Percentiles rank a stretch among this genome's conserved stretches.
phyloP scores from a whole-genome alignment of 2,113 vertebrate species.

The Hypocryptadius cinnamomeus region DNA sequence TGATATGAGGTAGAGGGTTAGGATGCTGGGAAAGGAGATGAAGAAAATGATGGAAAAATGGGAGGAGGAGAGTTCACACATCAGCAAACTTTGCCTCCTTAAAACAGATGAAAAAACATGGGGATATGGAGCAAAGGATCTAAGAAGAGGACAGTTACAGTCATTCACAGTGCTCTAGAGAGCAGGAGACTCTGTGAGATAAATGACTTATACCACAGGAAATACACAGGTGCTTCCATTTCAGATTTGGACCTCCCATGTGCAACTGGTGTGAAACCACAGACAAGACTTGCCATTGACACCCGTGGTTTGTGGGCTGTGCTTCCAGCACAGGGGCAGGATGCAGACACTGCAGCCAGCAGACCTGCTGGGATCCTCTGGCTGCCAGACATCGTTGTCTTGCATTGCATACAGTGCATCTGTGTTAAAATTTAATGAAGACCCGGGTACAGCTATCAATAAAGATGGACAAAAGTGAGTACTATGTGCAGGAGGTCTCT shows the following conservation, averaged over 20 bases:
- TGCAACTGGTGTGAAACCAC: slow-evolving; percentile 33
- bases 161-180: background rate
- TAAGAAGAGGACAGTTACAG: background rate
- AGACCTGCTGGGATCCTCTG: background rate
- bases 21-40: background rate
- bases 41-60: background rate
- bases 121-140: background rate
- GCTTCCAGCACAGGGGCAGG: background rate
- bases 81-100: background rate
- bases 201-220: background rate
- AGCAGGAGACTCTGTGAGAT: background rate
- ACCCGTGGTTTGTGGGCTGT: background rate
- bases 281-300: background rate
- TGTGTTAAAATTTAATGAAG: slow-evolving; percentile 5
- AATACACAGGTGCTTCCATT: background rate
- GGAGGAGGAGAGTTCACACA: background rate
- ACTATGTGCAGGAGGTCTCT: background rate
- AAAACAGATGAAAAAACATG: background rate
- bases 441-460: background rate
- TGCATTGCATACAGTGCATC: background rate
- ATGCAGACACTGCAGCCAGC: slow-evolving; percentile 4
- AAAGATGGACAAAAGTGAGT: background rate
- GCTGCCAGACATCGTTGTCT: background rate
- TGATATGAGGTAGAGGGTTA: background rate
- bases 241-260: background rate